Base-by-base conservation (phyloP, 2,797 vertebrate species). In the Mus minutoides region DNA sequence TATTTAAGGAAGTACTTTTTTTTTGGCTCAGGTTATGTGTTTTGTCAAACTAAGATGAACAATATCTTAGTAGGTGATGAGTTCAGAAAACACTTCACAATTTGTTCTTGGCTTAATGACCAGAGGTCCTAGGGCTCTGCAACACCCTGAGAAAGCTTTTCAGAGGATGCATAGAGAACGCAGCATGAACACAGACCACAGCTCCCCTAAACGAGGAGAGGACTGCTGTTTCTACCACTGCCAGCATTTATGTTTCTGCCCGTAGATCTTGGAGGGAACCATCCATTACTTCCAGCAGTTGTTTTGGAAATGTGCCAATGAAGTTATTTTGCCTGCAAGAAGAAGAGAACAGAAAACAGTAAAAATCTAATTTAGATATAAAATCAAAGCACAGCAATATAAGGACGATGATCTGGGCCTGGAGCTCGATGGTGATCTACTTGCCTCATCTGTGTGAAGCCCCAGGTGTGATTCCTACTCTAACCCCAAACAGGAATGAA, bases 61-160 rank as follows among this genome's bases (percentile, higher is more conserved):
- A 97, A 96, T 89, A 98, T 97, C 88, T 98, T 97, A 98, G 97
- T 95, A 98, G 95, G 94, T 97, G 98, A 98, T 14, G 5, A 97
- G 96, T 95, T 98, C 95, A 98, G 84, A 97, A 97, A 98, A 90
- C 79, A 97, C 97, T 98, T 98, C 97, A 98, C 97, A 98, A 97
- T 98, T 98, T 98, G 98, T 98, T 98, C 98, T 98, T 98, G 98
- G 98, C 98, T 98, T 96, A 88, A 97, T 96, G 82, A 96, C 95
- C 97, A 85, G 96, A n/a, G 95, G 85, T 97, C 97, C 95, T 83
- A n/a, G 71, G 88, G 54, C 43, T 92, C 52, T 83, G 77, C 29
- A 97, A 91, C 97, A 98, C 95, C 91, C 96, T 97, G 93, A 85
- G 97, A 98, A 98, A 90, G 97, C 97, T 97, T 96, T 96, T 95